Percentiles rank a stretch among this genome's conserved stretches.
Conservation (phyloP, 1,140 invertebrate species). For the Zaprionus taronus region DNA sequence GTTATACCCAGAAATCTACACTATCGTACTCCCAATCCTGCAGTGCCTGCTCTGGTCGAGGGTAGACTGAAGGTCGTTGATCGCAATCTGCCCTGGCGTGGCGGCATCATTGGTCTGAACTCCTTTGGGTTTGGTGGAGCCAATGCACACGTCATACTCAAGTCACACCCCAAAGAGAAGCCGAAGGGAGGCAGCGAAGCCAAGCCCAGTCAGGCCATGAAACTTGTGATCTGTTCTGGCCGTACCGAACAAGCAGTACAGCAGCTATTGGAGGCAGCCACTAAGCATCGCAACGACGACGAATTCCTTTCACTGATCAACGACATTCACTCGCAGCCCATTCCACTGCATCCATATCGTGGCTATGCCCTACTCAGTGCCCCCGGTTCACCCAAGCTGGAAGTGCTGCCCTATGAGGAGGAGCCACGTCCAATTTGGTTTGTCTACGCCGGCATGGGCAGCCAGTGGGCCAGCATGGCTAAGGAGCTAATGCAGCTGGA, state of each 20-base stretch:
- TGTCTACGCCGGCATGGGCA: constrained; percentile 98
- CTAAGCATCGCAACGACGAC: constrained; percentile 87
- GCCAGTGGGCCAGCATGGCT: constrained; percentile 98
- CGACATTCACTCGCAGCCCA: constrained; percentile 88
- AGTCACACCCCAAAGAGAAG: constrained; percentile 90
- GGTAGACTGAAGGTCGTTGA: constrained; percentile 95
- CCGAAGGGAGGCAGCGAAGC: constrained; percentile 79
- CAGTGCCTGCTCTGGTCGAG: constrained; percentile 94
- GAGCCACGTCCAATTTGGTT: constrained; percentile 94
- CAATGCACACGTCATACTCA: constrained; percentile 96
- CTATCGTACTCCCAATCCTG: constrained; percentile 92
- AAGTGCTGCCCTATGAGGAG: constrained; percentile 79
- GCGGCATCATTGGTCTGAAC: constrained; percentile 94
- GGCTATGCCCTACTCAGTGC: constrained; percentile 90
- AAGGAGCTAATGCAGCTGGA: constrained; percentile 92
- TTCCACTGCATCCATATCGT: constrained; percentile 89
- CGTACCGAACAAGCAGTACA: constrained; percentile 93
- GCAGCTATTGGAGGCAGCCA: constrained; percentile 88
- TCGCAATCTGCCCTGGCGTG: constrained; percentile 92
- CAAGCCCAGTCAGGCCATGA: constrained; percentile 85
- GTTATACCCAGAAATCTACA: constrained; percentile 96
- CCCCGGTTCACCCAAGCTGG: constrained; percentile 62
- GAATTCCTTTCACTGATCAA: constrained; percentile 92
- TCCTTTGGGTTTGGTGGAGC: constrained; percentile 99
- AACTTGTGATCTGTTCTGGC: constrained; percentile 92